phyloP scores from a whole-genome alignment of 2,797 vertebrate species.

The Valencia hispanica region DNA sequence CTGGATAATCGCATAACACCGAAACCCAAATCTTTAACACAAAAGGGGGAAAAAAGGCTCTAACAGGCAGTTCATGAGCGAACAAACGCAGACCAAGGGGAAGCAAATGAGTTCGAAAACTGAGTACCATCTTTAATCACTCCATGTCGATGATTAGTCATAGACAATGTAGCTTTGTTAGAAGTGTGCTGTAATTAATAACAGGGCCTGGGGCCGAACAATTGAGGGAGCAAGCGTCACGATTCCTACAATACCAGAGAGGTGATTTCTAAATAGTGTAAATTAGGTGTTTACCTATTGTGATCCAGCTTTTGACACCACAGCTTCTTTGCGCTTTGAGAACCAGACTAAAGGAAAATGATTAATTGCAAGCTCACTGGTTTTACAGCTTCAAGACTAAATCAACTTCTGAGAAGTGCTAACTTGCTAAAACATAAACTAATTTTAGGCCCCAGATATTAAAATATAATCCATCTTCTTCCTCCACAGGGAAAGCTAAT shows the following conservation, averaged over 20 bases:
- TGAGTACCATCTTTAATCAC: conserved; percentile 79
- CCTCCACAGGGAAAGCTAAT: conserved; percentile 87
- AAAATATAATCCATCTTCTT: conserved; percentile 95
- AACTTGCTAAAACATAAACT: conserved; percentile 95
- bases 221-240: conserved; percentile 72
- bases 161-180: conserved; percentile 82
- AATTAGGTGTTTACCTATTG: conserved; percentile 85
- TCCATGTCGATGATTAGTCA: conserved; percentile 80
- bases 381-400: conserved; percentile 91
- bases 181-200: conserved; percentile 83
- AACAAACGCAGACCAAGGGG: conserved; percentile 39
- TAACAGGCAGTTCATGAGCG: conserved; percentile 63
- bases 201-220: conserved; percentile 71
- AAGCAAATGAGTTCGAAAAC: conserved; percentile 67
- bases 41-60: conserved; percentile 20
- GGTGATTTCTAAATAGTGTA: conserved; percentile 85
- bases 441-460: conserved; percentile 91
- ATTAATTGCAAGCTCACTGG: conserved; percentile 88
- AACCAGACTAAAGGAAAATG: conserved; percentile 83
- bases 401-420: conserved; percentile 91
- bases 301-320: conserved; percentile 83
- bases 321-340: conserved; percentile 78
- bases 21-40: conserved; percentile 73
- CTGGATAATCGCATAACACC: conserved; percentile 73
- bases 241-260: conserved; percentile 77